Percentiles rank a stretch among this genome's conserved stretches.
Evolutionary conservation across 2,888 invertebrate genomes (phyloP).

Genomic region (Noctua comes): DNA sequence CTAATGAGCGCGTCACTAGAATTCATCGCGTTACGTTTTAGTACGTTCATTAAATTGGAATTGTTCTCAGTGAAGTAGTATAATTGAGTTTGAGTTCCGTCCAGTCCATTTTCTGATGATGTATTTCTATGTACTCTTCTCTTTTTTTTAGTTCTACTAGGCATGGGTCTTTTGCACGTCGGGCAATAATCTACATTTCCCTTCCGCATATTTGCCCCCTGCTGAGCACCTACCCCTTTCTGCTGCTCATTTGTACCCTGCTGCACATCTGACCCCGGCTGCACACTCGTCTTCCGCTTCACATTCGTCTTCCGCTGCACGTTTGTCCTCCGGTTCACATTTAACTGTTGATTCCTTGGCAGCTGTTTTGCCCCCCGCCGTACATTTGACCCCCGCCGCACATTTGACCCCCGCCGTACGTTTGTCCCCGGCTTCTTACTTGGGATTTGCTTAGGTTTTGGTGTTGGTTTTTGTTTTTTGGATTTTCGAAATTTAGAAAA

Average conservation of each 20-base stretch:
- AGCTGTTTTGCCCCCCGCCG: background rate
- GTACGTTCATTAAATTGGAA: slow-evolving; percentile 47
- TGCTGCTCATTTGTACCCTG: background rate
- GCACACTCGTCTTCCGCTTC: background rate
- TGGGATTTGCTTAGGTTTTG: background rate
- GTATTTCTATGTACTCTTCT: slow-evolving; percentile 22
- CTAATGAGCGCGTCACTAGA: slow-evolving; percentile 41
- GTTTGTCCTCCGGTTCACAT: background rate
- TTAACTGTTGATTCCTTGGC: background rate
- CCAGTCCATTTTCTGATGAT: slow-evolving; percentile 33
- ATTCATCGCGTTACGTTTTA: slow-evolving; percentile 40
- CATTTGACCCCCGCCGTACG: background rate
- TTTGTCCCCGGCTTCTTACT: background rate
- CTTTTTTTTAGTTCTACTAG: slow-evolving; percentile 1
- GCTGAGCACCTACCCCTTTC: background rate
- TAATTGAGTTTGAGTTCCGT: slow-evolving; percentile 53
- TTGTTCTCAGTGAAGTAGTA: slow-evolving; percentile 60
- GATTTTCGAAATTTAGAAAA: background rate
- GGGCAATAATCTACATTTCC: background rate
- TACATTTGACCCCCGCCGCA: too few relatives aligned
- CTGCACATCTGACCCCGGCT: background rate
- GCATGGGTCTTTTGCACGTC: background rate
- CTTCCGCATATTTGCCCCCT: background rate
- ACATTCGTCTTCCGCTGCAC: too few relatives aligned
- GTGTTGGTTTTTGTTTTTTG: background rate